These are phyloP conservation scores for Papilio polytes DNA, from an alignment of 1,140 invertebrate genomes.

Conservation along the genomic window DNA sequence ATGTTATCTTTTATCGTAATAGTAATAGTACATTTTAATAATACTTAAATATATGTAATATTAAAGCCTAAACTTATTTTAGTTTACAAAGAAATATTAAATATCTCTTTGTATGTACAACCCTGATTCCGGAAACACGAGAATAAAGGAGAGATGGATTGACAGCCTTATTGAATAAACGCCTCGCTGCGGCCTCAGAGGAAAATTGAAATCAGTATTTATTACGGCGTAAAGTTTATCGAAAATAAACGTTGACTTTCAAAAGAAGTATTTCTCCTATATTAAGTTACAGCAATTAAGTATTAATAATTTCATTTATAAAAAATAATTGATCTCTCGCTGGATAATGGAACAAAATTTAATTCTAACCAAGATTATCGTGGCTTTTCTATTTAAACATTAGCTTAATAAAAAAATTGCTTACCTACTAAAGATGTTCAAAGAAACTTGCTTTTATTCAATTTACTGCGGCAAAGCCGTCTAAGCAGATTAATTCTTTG, in stretches of 20 bases:
- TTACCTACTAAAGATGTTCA: neutral
- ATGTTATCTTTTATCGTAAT: neutral
- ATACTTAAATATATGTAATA: neutral
- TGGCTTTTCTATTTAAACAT: neutral
- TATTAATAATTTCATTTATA: neutral
- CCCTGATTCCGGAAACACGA: conserved; percentile 9
- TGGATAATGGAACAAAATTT: neutral
- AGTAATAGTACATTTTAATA: too few species aligned
- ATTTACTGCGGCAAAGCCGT: neutral
- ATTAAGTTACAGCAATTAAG: neutral
- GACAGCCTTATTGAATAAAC: conserved; percentile 29
- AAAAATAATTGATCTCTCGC: neutral
- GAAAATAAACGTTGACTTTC: conserved; percentile 6
- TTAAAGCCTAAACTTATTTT: neutral
- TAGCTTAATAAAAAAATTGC: neutral
- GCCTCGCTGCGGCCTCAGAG: neutral
- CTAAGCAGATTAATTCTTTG: conserved; percentile 3
- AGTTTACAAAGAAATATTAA: neutral
- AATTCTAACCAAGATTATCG: neutral
- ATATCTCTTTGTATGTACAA: neutral
- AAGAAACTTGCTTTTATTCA: neutral
- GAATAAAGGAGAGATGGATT: conserved; percentile 18
- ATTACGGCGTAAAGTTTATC: conserved; percentile 10
- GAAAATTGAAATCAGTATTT: conserved; percentile 30
- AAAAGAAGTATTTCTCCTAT: neutral